Evolutionary conservation across 2,797 vertebrate genomes (phyloP).

Genomic region (Chaunax sp.): DNA sequence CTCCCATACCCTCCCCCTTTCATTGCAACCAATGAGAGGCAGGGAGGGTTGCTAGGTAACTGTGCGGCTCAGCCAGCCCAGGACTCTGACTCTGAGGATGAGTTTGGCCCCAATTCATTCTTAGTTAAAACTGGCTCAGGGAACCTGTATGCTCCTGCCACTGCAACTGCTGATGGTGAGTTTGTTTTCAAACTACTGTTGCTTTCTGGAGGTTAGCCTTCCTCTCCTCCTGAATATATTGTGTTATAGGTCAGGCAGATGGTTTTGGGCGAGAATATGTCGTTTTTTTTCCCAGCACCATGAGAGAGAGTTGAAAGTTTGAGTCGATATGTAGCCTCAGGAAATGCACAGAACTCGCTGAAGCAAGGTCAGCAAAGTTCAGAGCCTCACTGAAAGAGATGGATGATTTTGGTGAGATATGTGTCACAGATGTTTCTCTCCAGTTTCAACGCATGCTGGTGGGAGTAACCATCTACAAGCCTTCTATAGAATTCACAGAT

Average conservation of each 20-base stretch:
- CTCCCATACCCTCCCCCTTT: conserved; percentile 93
- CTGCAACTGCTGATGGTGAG: conserved; percentile 91
- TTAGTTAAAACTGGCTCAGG: conserved; percentile 97
- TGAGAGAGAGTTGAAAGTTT: conserved; percentile 63
- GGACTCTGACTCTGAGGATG: conserved; percentile 98
- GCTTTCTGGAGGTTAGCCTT: conserved; percentile 70
- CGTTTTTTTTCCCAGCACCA: conserved; percentile 52
- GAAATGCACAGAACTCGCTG: conserved; percentile 65
- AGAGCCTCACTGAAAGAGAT: conserved; percentile 61
- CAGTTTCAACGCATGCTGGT: conserved; percentile 41
- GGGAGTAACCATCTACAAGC: conserved; percentile 47
- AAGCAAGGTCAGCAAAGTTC: conserved; percentile 72
- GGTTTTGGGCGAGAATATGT: conserved; percentile 67
- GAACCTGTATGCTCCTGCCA: conserved; percentile 86
- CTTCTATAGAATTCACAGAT: conserved; percentile 35
- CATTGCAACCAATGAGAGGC: conserved; percentile 94
- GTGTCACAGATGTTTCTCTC: conserved; percentile 65
- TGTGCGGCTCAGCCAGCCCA: conserved; percentile 92
- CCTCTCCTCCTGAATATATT: conserved; percentile 59
- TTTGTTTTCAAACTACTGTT: conserved; percentile 84
- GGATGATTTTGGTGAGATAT: conserved; percentile 66
- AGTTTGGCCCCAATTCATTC: conserved; percentile 97
- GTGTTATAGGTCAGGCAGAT: conserved; percentile 70
- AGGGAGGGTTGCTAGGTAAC: conserved; percentile 98
- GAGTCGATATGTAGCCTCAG: conserved; percentile 71